Base-by-base conservation (phyloP, 30 jellyfish, hydroid and myxozoan genomes). In the Aurelia sp. region DNA sequence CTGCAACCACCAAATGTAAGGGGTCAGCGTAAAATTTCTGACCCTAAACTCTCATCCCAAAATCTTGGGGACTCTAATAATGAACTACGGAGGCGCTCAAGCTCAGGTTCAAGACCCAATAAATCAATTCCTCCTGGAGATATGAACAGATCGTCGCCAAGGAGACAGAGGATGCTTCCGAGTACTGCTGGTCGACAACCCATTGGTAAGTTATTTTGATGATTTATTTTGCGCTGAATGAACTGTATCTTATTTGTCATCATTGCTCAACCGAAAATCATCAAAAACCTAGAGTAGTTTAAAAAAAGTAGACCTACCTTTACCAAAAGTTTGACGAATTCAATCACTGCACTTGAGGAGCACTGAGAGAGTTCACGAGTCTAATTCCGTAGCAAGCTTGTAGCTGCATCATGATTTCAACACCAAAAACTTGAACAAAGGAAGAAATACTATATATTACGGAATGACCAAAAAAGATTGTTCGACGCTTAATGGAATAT, bases 131-230 rank as follows among this genome's bases (percentile, higher is more conserved):
- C 57, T 4, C 64, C 92, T 2, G 85, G 80, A 19, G 92, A 83
- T 33, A 48, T 66, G 38, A 85, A 85, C 10, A 57, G 92, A 19
- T 65, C 88, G 13, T 85, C 94, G 1, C 90, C 90, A 13, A 78
- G 91, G 59, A 55, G 47, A 33, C 89, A 69, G 31, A 63, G 97
- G 48, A 40, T 58, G n/a, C 76, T 88, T 13, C 97, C 97, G 21
- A 88, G 82, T 65, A 82, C 75, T 3, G 81, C 75, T 40, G 97
- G 97, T 15, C 79, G 92, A 63, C 97, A 88, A 35, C 91, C 87
- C 13, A n/a, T 88, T 35, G 88, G 97, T 88, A 63, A 40, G 96
- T 52, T 48, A 15, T 27, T 33, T 51, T 69, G 7, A 30, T n/a
- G 4, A 35, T 11, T 67, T n/a, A 13, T 67, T 67, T 67, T 20